These are phyloP conservation scores for Gila orcuttii DNA, from an alignment of 2,113 vertebrate species.

Conservation along the genomic window DNA sequence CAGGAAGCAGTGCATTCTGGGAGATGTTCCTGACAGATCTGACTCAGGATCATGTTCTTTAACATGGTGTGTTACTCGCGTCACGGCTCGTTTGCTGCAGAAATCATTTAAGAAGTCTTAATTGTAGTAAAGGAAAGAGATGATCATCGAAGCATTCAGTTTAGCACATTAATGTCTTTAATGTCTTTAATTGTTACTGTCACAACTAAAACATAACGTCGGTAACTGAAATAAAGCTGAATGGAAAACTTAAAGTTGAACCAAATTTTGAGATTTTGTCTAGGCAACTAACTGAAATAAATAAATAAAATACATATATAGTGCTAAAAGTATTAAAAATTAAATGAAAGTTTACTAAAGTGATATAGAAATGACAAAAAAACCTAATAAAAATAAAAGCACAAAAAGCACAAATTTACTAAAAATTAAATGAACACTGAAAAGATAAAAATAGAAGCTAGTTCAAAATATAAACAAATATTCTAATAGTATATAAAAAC, in stretches of 20 bases:
- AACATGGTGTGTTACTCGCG: neutral
- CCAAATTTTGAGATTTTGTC: no score
- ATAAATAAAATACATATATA: neutral
- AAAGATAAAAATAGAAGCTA: neutral
- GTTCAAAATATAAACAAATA: no score
- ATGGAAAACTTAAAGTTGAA: neutral
- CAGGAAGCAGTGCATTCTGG: neutral
- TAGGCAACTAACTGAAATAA: no score
- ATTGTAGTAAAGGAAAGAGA: neutral
- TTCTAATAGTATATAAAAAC: no score
- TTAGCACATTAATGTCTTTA: neutral
- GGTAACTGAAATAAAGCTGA: neutral
- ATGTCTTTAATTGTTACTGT: neutral
- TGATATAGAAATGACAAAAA: neutral
- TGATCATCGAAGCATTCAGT: neutral
- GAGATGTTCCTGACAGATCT: neutral
- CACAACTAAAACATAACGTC: no score
- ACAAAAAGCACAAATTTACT: neutral
- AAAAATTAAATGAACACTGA: neutral
- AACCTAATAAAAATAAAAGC: no score
- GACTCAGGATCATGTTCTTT: neutral
- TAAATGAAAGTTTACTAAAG: neutral
- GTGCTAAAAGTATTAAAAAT: neutral
- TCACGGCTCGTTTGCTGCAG: neutral
- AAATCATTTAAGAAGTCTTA: neutral